Percentiles rank a stretch among this genome's conserved stretches.
phyloP scores from a whole-genome alignment of 2,113 vertebrate species.

The Phrynocephalus versicolor region DNA sequence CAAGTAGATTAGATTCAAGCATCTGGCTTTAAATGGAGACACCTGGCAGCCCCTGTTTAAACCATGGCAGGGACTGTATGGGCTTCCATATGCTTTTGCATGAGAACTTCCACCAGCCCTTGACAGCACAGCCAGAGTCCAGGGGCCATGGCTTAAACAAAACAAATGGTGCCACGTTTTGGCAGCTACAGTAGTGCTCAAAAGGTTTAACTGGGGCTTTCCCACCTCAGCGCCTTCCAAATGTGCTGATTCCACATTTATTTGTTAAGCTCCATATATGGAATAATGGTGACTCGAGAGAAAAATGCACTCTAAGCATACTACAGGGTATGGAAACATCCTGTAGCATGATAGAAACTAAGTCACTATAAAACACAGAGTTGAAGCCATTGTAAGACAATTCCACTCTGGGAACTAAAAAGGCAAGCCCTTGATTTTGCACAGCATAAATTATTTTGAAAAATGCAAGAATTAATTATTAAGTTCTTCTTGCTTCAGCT shows the following conservation, averaged over 20 bases:
- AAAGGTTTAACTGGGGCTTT: not conserved
- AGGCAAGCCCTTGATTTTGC: not conserved
- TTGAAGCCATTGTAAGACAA: too few species aligned
- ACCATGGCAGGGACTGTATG: too few species aligned
- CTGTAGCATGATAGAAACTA: too few species aligned
- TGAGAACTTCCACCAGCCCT: too few species aligned
- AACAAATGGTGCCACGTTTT: not conserved
- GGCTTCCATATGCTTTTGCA: too few species aligned
- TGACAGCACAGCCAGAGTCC: too few species aligned
- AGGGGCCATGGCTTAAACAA: not conserved
- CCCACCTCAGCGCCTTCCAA: too few species aligned
- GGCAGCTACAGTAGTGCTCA: not conserved
- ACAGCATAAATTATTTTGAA: not conserved
- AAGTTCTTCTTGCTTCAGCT: not conserved
- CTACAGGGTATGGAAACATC: not conserved
- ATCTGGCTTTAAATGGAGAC: not conserved
- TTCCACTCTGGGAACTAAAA: not conserved
- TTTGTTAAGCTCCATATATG: not conserved
- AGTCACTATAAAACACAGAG: not conserved
- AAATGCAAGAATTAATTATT: not conserved
- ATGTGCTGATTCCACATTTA: too few species aligned
- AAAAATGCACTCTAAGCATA: not conserved
- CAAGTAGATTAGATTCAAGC: not conserved
- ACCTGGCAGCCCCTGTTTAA: not conserved
- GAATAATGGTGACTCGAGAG: not conserved